Base-by-base conservation (phyloP, 2,888 invertebrate species). In the Lamproptera curius region DNA sequence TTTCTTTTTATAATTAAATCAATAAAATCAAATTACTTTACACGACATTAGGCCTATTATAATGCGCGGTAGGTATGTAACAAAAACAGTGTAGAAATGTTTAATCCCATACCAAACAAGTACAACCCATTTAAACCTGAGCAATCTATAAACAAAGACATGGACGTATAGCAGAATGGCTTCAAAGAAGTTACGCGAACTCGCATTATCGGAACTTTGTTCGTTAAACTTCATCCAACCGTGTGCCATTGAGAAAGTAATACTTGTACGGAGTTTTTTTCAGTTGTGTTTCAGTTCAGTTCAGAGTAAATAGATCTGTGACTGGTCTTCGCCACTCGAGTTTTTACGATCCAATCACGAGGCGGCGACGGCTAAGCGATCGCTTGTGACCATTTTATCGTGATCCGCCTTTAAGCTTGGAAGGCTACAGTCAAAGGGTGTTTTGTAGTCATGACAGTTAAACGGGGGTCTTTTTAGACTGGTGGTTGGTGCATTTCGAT, bases 271-370 rank as follows among this genome's bases (percentile, higher is more conserved):
- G n/a, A n/a, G n/a, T n/a, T n/a, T 68, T 67, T 71, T 52, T 51
- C 6, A 20, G 20, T 3, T 6, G n/a, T 20, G 3, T 20, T 20
- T 20, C 47, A 54, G 55, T 67, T 65, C 63, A 73, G 66, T 70
- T 65, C 63, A n/a, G 62, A 68, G 74, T 77, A 82, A 80, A 83
- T 80, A 78, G 78, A n/a, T n/a, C n/a, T 73, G 67, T 73, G 71
- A 61, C 65, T 73, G 70, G 80, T 73, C 73, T 73, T 82, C 76
- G 69, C 76, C 71, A 78, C 63, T 70, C 75, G 87, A 86, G 85
- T 86, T n/a, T 86, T 87, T 87, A 87, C 84, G 85, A 84, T 85
- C 85, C 84, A 83, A 87, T 87, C 79, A 75, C 70, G 70, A 82
- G 77, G 73, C 82, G 72, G 73, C 72, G 75, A 78, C 67, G 70